phyloP scores from a whole-genome alignment of 2,797 vertebrate species.

The Rhodeus uyekii region DNA sequence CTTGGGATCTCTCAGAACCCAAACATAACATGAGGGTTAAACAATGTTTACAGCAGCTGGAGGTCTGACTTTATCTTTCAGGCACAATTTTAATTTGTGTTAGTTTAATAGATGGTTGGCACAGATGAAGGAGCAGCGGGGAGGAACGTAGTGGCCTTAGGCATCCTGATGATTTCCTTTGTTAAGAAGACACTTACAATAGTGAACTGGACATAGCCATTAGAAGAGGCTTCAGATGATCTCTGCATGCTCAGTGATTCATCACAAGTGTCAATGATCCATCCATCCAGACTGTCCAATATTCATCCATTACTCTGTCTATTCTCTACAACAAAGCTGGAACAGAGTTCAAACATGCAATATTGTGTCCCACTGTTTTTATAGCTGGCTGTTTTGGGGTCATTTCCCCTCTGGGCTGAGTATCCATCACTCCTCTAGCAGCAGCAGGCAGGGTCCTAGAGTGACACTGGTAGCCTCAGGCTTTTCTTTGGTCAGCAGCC shows the following conservation, averaged over 20 bases:
- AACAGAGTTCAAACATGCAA: constrained; percentile 51
- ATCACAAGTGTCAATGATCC: constrained; percentile 25
- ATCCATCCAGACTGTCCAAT: constrained; percentile 31
- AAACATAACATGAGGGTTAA: constrained; percentile 30
- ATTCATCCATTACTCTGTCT: constrained; percentile 38
- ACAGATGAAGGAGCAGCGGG: constrained; percentile 61
- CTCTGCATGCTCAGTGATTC: constrained; percentile 20
- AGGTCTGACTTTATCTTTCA: constrained; percentile 78
- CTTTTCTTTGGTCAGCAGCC: constrained; percentile 51
- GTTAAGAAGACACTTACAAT: constrained; percentile 38
- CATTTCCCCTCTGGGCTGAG: constrained; percentile 74
- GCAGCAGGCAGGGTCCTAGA: constrained; percentile 25
- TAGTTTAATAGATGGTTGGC: constrained; percentile 74
- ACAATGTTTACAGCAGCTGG: constrained; percentile 47
- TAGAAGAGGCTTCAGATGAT: constrained; percentile 30
- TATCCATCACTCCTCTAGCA: constrained; percentile 78
- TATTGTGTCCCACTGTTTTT: constrained; percentile 48
- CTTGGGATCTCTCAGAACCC: neutral
- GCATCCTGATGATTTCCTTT: constrained; percentile 44
- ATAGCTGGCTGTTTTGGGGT: constrained; percentile 53
- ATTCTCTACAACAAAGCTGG: constrained; percentile 42
- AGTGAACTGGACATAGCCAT: constrained; percentile 38
- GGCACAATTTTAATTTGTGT: constrained; percentile 67
- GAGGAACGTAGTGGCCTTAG: constrained; percentile 31
- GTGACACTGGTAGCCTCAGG: constrained; percentile 49